Conservation (phyloP, 2,113 vertebrate genomes). For the Eleginops maclovinus region DNA sequence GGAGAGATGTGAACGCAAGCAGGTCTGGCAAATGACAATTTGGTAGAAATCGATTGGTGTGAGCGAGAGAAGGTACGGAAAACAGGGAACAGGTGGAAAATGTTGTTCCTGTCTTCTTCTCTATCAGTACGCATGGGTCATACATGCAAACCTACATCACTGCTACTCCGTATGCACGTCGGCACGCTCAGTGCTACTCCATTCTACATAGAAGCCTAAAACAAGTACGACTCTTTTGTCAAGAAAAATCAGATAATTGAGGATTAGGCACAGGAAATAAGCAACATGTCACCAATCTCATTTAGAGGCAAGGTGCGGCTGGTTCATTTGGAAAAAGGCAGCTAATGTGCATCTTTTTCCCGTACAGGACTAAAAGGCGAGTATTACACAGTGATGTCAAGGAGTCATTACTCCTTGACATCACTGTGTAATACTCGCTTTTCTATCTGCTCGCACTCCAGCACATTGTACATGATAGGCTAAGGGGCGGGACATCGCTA, state of each 20-base stretch:
- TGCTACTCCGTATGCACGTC: no score
- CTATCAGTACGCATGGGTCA: background rate
- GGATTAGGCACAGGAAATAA: no score
- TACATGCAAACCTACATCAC: background rate
- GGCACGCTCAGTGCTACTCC: no score
- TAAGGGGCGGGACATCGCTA: no score
- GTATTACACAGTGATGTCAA: no score
- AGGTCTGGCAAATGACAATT: slow-evolving; percentile 14
- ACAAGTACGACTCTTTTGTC: background rate
- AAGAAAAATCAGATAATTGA: background rate
- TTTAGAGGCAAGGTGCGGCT: background rate
- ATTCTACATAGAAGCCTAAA: background rate
- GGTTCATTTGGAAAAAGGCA: no score
- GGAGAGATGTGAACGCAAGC: slow-evolving; percentile 9
- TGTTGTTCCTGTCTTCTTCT: background rate
- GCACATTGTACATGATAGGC: no score
- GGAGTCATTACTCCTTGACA: no score
- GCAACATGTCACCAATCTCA: slow-evolving; percentile 1
- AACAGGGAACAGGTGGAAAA: slow-evolving; percentile 4
- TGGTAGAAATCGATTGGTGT: slow-evolving; percentile 22
- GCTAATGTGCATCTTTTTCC: background rate
- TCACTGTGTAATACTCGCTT: no score
- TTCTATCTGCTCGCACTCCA: no score
- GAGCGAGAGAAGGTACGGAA: slow-evolving; percentile 12
- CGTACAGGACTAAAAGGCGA: background rate